Base-by-base conservation (phyloP, 2,888 invertebrate genomes). In the Dasysyrphus tricinctus region DNA sequence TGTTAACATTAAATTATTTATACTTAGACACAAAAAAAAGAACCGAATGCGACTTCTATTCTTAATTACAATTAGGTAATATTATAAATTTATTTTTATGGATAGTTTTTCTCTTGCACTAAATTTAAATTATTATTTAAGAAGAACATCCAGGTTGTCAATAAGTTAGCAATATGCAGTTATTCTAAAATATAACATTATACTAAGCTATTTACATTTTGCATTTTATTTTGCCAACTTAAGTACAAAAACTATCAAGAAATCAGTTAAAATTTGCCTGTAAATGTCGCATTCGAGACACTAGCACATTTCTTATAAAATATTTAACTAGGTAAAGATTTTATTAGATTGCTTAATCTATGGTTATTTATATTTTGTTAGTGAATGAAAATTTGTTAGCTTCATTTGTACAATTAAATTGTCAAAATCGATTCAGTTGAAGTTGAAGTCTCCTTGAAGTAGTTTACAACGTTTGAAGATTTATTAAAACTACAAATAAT, bases 401-500 rank as follows among this genome's bases (percentile, higher is more conserved):
- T 75, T 77, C 54, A 81, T 77, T 85, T 78, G 77, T 63, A 80
- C 85, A 85, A 85, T 85, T 85, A 44, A 80, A 85, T 85, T 85
- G 85, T 69, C 61, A 72, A 85, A 77, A 80, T 77, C 72, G 54
- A 56, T n/a, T 79, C 54, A 49, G 61, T 56, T 65, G 51, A 65
- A 49, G 54, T 56, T 65, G 44, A 65, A 29, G 16, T 5, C 5
- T 37, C 37, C 59, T 59, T 7, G 37, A n/a, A 59, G 65, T 69
- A 56, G 32, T 37, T 61, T n/a, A 49, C 56, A 72, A 32, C 37
- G 19, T 69, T 69, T 29, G 9, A 19, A 51, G 51, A 34, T 34
- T 19, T 34, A 61, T 74, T 57, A 72, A 59, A 80, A 76, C 75
- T 80, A 59, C 70, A 84, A 69, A 70, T 42, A 78, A 54, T 69